Conservation (phyloP, 2,797 vertebrate species). For the Macrochelys suwanniensis region DNA sequence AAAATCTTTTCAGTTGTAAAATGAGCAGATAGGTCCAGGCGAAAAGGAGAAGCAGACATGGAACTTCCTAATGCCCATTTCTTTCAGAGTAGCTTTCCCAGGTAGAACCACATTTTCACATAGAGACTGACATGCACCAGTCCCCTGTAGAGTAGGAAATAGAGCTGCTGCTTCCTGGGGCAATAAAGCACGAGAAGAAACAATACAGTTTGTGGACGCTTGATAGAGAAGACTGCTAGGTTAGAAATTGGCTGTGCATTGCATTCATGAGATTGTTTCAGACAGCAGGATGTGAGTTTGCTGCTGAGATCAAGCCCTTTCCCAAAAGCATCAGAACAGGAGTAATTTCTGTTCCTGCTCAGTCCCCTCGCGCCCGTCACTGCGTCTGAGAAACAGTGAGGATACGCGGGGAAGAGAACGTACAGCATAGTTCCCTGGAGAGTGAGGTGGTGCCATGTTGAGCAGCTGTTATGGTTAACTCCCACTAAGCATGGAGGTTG, state of each 20-base stretch:
- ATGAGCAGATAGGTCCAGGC: accelerated
- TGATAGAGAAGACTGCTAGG: accelerated
- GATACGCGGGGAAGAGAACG: background rate
- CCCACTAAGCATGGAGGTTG: accelerated
- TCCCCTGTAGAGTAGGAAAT: background rate
- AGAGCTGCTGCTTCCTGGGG: background rate
- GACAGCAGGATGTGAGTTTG: background rate
- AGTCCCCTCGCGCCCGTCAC: background rate
- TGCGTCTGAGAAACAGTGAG: background rate
- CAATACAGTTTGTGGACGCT: background rate
- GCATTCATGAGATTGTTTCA: background rate
- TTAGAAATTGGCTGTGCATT: background rate
- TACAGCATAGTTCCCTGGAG: background rate
- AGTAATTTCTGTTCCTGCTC: background rate
- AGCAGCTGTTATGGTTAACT: background rate
- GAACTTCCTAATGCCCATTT: accelerated
- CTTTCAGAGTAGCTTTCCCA: background rate
- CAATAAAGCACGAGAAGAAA: accelerated
- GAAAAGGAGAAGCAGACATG: accelerated
- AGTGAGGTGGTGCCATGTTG: background rate
- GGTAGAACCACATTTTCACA: accelerated
- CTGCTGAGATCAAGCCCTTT: accelerated
- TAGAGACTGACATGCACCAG: accelerated
- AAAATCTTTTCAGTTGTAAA: accelerated
- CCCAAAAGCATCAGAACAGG: background rate